Percentiles rank a stretch among this genome's conserved stretches.
Conservation (phyloP, 2,888 invertebrate genomes). For the Cephalotes varians region DNA sequence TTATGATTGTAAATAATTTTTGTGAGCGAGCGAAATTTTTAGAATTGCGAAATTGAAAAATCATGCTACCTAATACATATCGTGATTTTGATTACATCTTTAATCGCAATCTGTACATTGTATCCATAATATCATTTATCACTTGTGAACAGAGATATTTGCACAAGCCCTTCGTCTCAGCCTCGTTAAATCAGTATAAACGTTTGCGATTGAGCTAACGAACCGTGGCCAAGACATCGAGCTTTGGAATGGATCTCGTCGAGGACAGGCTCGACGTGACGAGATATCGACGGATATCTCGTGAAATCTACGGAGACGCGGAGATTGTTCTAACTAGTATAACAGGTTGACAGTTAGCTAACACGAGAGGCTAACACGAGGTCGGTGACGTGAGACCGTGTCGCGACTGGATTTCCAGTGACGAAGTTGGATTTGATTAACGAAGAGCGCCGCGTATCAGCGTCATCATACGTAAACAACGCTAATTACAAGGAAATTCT, state of each 20-base stretch:
- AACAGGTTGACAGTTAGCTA: constrained; percentile 42
- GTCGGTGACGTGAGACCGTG: constrained; percentile 54
- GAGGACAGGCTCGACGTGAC: background rate
- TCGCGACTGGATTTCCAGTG: constrained; percentile 57
- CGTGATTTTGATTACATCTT: background rate
- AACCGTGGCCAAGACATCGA: constrained; percentile 1
- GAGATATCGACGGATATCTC: constrained; percentile 19
- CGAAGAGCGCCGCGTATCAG: constrained; percentile 49
- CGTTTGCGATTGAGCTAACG: constrained; percentile 33
- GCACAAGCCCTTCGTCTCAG: background rate
- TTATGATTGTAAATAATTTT: background rate
- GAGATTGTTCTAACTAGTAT: constrained; percentile 33
- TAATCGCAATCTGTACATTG: background rate
- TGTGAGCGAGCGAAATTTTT: background rate
- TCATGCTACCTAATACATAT: background rate
- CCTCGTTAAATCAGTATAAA: constrained; percentile 37
- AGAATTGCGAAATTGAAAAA: background rate
- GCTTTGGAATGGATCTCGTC: background rate
- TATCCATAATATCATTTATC: background rate
- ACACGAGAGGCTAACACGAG: constrained; percentile 14
- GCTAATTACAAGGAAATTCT: constrained; percentile 71
- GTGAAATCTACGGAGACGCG: background rate
- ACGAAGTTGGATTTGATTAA: constrained; percentile 73
- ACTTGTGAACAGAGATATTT: background rate
- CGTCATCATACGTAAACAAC: constrained; percentile 68